Conservation (phyloP, 1,140 invertebrate genomes). For the Microvelia longipes region DNA sequence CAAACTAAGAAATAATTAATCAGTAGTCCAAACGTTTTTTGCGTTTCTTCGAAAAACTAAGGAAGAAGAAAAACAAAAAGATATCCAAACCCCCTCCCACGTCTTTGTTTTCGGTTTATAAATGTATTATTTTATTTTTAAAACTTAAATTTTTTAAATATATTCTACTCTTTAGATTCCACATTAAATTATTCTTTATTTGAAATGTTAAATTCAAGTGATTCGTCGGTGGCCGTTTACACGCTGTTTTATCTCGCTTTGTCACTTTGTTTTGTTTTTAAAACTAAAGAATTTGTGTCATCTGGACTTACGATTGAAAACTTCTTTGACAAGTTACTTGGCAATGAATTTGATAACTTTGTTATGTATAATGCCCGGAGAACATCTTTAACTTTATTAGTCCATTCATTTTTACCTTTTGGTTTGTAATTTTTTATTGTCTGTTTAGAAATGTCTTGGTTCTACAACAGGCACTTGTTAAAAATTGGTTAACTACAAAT, state of each 20-base stretch:
- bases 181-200: no score
- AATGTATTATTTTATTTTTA: no score
- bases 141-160: no score
- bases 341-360: conserved; percentile 50
- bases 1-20: no score
- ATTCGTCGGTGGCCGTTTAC: conserved; percentile 26
- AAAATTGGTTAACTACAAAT: no score
- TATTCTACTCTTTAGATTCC: no score
- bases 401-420: conserved; percentile 50
- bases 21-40: no score
- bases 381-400: conserved; percentile 43
- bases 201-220: background rate
- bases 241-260: conserved; percentile 52
- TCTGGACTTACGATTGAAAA: conserved; percentile 54
- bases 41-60: no score
- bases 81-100: no score
- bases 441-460: background rate
- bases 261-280: conserved; percentile 52
- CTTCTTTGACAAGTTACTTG: conserved; percentile 45
- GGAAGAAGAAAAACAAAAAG: no score
- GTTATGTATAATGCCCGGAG: conserved; percentile 54
- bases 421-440: conserved; percentile 32
- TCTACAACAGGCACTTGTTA: no score
- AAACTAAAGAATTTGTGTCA: conserved; percentile 55
- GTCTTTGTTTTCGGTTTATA: no score